Conservation (phyloP, 30 jellyfish, hydroid and myxozoan species). For the Cassiopea andromeda region DNA sequence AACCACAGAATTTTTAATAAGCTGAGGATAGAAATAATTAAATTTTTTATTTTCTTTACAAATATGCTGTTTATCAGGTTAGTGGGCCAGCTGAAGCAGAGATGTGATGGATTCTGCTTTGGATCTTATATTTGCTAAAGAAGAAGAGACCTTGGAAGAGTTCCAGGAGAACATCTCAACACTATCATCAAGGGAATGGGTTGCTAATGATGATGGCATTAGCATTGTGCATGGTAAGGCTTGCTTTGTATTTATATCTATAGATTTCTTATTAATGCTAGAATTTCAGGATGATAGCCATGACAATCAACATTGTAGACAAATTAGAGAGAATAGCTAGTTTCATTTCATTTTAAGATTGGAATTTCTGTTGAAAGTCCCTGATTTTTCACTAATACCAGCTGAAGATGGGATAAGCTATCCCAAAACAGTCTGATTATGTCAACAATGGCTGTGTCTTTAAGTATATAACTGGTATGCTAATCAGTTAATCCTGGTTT, state of each 20-base stretch:
- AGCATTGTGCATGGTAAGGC: not conserved
- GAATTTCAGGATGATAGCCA: not conserved
- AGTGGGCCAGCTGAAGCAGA: not conserved
- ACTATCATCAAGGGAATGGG: slow-evolving; percentile 6
- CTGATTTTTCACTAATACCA: not conserved
- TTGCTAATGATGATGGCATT: not conserved
- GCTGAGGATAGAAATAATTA: not conserved
- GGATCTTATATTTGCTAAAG: slow-evolving; percentile 3
- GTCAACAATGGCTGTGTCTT: no score
- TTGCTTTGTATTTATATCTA: no score
- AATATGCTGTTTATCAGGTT: not conserved
- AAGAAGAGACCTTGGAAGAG: slow-evolving; percentile 42
- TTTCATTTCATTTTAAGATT: not conserved
- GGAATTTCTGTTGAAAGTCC: not conserved
- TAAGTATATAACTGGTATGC: no score
- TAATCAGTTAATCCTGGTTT: no score
- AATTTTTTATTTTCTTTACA: not conserved
- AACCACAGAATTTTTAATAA: no score
- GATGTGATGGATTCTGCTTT: slow-evolving; percentile 23
- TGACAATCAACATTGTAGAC: no score
- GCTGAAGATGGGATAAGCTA: no score
- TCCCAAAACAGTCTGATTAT: no score
- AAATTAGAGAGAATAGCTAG: no score
- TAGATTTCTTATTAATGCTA: no score
- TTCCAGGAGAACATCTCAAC: slow-evolving; percentile 6